These are phyloP conservation scores for Drosophila colorata DNA, from an alignment of 2,888 invertebrate genomes.

Conservation along the genomic window DNA sequence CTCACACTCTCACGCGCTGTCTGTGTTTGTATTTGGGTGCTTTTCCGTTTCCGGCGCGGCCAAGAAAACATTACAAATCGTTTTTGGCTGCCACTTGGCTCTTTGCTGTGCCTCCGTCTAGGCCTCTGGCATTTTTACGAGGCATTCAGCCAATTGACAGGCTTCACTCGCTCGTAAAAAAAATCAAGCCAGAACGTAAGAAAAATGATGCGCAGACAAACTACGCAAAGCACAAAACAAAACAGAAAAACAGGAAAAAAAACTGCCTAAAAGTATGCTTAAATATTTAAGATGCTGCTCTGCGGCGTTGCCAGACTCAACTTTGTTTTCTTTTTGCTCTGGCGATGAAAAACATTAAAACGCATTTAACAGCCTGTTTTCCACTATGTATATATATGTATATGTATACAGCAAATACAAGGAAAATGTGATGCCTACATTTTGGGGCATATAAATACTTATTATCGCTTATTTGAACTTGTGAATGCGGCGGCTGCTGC, in stretches of 20 bases:
- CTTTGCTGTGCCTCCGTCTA: slow-evolving; percentile 41
- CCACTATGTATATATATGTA: slow-evolving; percentile 21
- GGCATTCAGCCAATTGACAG: slow-evolving; percentile 83
- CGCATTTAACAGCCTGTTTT: slow-evolving; percentile 73
- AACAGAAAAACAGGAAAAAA: slow-evolving; percentile 12
- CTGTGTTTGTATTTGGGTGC: slow-evolving; percentile 49
- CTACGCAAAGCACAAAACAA: slow-evolving; percentile 44
- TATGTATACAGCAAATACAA: slow-evolving; percentile 3
- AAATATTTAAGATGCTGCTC: slow-evolving; percentile 70
- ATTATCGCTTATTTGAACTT: slow-evolving; percentile 82
- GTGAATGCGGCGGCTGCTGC: slow-evolving; percentile 51
- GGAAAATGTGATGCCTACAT: slow-evolving; percentile 38
- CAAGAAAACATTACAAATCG: slow-evolving; percentile 80
- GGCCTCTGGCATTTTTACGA: slow-evolving; percentile 79
- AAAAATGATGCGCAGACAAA: slow-evolving; percentile 77
- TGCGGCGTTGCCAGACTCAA: slow-evolving; percentile 49
- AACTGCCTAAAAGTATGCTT: slow-evolving; percentile 69
- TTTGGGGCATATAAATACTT: slow-evolving; percentile 76
- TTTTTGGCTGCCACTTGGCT: slow-evolving; percentile 61
- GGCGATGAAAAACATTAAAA: slow-evolving; percentile 69
- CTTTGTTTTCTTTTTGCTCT: slow-evolving; percentile 37
- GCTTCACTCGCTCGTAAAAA: slow-evolving; percentile 80
- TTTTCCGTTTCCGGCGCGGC: slow-evolving; percentile 77
- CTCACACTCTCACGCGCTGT: slow-evolving; percentile 8
- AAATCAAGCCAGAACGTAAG: slow-evolving; percentile 69